Base-by-base conservation (phyloP, 2,888 invertebrate genomes). In the Thyatira batis region DNA sequence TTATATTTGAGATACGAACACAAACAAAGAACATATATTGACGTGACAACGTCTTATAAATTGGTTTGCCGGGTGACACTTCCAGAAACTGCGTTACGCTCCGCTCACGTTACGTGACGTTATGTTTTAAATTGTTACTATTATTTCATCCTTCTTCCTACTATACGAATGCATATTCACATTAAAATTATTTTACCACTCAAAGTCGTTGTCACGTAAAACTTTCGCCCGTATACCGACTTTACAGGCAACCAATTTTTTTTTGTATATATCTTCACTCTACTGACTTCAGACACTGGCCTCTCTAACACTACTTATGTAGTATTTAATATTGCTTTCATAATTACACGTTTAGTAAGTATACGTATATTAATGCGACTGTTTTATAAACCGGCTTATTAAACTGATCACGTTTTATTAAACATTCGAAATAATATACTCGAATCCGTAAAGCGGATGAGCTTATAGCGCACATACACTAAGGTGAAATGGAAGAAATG, bases 251-350 rank as follows among this genome's bases (percentile, higher is more conserved):
- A n/a, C n/a, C n/a, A n/a, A n/a, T n/a, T n/a, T n/a, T 49, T 52
- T 58, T 51, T 50, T 51, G 55, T 60, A 45, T 17, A 39, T 39
- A 39, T 39, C 8, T 39, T 39, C 39, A 39, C 64, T 69, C 76
- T 74, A 80, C 79, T 82, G 76, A 84, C 79, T 76, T 78, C 67
- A 75, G 75, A 83, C 79, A 87, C 85, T 88, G 88, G 87, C 87
- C 88, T 80, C 72, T 71, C 73, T 83, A 85, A 85, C 80, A 85
- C 85, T 83, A 82, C 63, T 60, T 61, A 64, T 59, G 65, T 72
- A 71, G 62, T 55, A 61, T 33, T 67, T 69, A 64, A 66, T 65
- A 74, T 72, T 76, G 72, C 72, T 66, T 69, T 65, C 61, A 64
- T 65, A 61, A 60, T 65, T 61, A 64, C 27, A 49, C 48, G 51